Evolutionary conservation across 1,140 invertebrate species (phyloP).

Genomic region (Trinorchestia longiramus): DNA sequence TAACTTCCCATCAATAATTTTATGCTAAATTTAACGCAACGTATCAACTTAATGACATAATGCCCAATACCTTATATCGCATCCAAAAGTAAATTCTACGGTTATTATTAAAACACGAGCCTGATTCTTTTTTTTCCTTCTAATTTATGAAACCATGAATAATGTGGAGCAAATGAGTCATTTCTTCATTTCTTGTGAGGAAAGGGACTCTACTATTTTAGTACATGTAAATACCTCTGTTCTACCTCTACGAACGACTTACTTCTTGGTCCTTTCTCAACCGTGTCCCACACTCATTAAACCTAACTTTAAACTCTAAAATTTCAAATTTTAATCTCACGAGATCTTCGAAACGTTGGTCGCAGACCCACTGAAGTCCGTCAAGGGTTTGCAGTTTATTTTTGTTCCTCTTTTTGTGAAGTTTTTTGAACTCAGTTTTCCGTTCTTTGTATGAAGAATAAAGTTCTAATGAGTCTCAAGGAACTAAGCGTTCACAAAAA

Average conservation of each 20-base stretch:
- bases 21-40: too few species aligned
- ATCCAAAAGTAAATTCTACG: too few species aligned
- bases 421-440: slow-evolving; percentile 2
- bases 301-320: not conserved
- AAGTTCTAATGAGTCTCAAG: slow-evolving; percentile 49
- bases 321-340: not conserved
- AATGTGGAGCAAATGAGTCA: too few species aligned
- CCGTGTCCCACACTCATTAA: not conserved
- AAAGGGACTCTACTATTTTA: too few species aligned
- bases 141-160: too few species aligned
- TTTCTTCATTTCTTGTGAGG: too few species aligned
- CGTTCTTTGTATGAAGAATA: slow-evolving; percentile 38
- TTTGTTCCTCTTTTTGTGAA: not conserved
- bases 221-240: too few species aligned
- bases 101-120: too few species aligned
- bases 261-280: not conserved
- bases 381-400: slow-evolving; percentile 3
- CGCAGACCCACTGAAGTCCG: not conserved
- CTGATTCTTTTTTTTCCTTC: too few species aligned
- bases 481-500: not conserved
- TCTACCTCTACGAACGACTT: not conserved
- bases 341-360: not conserved
- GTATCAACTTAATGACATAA: too few species aligned
- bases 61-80: too few species aligned
- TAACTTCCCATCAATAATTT: too few species aligned